phyloP scores from a whole-genome alignment of 30 jellyfish, hydroid and myxozoan genomes.

The Turritopsis dohrnii region DNA sequence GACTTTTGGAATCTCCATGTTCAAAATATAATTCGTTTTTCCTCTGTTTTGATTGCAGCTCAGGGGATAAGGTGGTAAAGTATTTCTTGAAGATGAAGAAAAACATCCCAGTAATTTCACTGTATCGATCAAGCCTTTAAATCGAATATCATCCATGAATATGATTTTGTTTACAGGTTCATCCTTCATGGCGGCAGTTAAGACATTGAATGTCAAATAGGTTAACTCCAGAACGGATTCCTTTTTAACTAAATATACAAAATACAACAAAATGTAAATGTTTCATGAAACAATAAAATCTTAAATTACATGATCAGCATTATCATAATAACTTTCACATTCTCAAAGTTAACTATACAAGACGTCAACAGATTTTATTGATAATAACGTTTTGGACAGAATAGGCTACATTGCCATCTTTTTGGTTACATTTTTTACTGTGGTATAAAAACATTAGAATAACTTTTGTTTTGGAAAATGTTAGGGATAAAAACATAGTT shows the following conservation, averaged over 20 bases:
- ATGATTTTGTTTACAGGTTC: conserved; percentile 79
- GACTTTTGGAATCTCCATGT: conserved; percentile 33
- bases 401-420: no score
- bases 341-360: no score
- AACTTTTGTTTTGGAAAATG: no score
- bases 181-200: conserved; percentile 91
- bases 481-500: no score
- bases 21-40: conserved; percentile 7
- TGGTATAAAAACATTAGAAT: no score
- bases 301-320: no score
- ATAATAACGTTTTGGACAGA: no score
- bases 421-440: no score
- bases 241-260: conserved; percentile 40
- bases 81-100: conserved; percentile 27
- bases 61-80: conserved; percentile 32
- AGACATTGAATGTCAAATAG: conserved; percentile 74
- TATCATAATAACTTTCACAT: no score
- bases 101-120: conserved; percentile 85
- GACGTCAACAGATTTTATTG: no score
- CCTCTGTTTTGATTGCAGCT: not conserved
- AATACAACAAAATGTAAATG: not conserved
- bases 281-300: not conserved
- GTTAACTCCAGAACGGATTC: conserved; percentile 59
- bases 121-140: conserved; percentile 87
- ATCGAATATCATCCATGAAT: conserved; percentile 93